phyloP scores from a whole-genome alignment of 2,888 invertebrate genomes.

The Yponomeuta sedellus region DNA sequence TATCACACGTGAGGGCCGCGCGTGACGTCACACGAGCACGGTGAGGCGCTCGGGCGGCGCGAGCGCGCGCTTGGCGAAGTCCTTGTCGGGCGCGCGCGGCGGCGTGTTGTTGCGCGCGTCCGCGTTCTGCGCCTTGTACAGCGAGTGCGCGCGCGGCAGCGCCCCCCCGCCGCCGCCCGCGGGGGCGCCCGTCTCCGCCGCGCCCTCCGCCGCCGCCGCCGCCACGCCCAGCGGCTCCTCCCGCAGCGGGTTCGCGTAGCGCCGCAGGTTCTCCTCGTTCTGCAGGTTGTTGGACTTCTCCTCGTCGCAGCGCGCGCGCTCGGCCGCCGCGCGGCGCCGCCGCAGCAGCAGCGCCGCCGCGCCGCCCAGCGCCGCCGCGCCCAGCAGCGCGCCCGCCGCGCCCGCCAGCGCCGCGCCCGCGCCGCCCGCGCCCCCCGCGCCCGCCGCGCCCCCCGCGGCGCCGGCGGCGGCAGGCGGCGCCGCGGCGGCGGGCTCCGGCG shows the following conservation, averaged over 20 bases:
- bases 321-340: slow-evolving; percentile 65
- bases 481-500: slow-evolving; percentile 29
- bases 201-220: slow-evolving; percentile 72
- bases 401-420: slow-evolving; percentile 82
- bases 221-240: slow-evolving; percentile 51
- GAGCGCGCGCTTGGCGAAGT: slow-evolving; percentile 84
- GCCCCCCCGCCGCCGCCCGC: slow-evolving; percentile 69
- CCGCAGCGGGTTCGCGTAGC: slow-evolving; percentile 88
- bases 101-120: slow-evolving; percentile 91
- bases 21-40: slow-evolving; percentile 40
- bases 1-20: slow-evolving; percentile 36
- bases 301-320: slow-evolving; percentile 83
- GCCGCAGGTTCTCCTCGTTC: slow-evolving; percentile 91
- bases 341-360: slow-evolving; percentile 35
- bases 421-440: neutral
- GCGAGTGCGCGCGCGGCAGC: slow-evolving; percentile 77
- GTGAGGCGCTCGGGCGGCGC: slow-evolving; percentile 53
- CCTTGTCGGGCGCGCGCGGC: slow-evolving; percentile 80
- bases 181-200: slow-evolving; percentile 81
- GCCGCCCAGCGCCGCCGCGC: slow-evolving; percentile 44
- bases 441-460: too few relatives aligned
- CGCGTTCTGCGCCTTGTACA: slow-evolving; percentile 90
- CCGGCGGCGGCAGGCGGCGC: slow-evolving; percentile 20
- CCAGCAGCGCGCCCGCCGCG: slow-evolving; percentile 68
- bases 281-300: slow-evolving; percentile 94